Base-by-base conservation (phyloP, 1,140 invertebrate species). In the Rhopalosiphum maidis region DNA sequence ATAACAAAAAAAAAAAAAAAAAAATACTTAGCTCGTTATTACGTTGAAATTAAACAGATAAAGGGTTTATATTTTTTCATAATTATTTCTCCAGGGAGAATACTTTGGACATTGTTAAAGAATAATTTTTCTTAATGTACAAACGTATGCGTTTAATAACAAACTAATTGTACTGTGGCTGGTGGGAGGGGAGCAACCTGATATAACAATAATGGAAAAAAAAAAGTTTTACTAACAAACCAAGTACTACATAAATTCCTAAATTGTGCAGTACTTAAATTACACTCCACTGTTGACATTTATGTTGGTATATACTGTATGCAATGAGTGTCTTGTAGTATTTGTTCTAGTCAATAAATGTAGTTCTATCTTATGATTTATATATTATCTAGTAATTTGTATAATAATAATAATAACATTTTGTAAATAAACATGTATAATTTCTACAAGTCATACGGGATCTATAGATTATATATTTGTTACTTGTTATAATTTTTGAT, bases 1-100 rank as follows among this genome's bases (percentile, higher is more conserved):
- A 77, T 77, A 68, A 68, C 25, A 77, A n/a, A n/a, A n/a, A 68
- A 68, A 68, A n/a, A n/a, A n/a, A 68, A 68, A 68, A n/a, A 77
- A 6, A 77, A 37, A 83, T 83, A 83, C 35, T 83, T 23, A 37
- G 35, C 23, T 43, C 41, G 37, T 85, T 85, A 25, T 85, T 85
- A 43, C 3, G 41, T 25, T 15, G 37, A 41, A 85, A 43, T 41
- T 85, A 43, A 41, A 85, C 23, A 85, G 37, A 41, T 41, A 25
- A 85, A 41, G 41, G 37, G 43, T 37, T 41, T 85, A 23, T 23
- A 41, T 85, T 85, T 85, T 25, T 41, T 43, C 22, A 43, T 85
- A 41, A 41, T 85, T 41, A 85, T 85, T 41, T 23, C 37, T 41
- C 37, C 41, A 23, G 22, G 83, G 41, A 85, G 23, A 85, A 85